Conservation (phyloP, 2,113 vertebrate species). For the Cochlearius cochlearius region DNA sequence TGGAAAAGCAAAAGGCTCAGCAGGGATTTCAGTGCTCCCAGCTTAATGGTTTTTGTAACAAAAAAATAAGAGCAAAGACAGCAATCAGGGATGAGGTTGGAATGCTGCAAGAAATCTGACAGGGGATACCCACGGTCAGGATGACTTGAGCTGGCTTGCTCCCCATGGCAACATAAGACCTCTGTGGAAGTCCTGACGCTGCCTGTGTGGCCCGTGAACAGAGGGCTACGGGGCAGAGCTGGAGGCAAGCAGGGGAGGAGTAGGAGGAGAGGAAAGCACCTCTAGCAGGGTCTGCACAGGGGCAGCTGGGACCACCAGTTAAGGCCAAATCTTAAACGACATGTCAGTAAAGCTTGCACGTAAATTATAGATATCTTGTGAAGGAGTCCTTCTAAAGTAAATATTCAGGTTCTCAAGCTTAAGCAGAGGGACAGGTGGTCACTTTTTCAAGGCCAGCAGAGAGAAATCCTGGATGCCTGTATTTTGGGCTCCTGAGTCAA, state of each 20-base stretch:
- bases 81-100: not conserved
- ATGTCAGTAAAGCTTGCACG: not conserved
- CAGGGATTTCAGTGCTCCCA: slow-evolving; percentile 1
- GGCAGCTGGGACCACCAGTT: not conserved
- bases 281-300: not conserved
- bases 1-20: not conserved
- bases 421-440: not conserved
- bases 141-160: not conserved
- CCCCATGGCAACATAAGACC: not conserved
- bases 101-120: not conserved
- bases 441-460: not conserved
- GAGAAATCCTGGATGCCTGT: not conserved
- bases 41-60: slow-evolving; percentile 9
- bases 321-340: not conserved
- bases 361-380: not conserved
- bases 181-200: not conserved
- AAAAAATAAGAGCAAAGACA: slow-evolving; percentile 12
- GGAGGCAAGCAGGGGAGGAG: not conserved
- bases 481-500: not conserved
- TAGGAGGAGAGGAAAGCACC: not conserved
- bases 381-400: not conserved
- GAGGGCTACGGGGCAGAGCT: not conserved
- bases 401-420: not conserved
- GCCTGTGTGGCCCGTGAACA: not conserved
- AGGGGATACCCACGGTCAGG: accelerated